Percentiles rank a stretch among this genome's conserved stretches.
Evolutionary conservation across 2,113 vertebrate species (phyloP).

Genomic region (Actenoides lindsayi): DNA sequence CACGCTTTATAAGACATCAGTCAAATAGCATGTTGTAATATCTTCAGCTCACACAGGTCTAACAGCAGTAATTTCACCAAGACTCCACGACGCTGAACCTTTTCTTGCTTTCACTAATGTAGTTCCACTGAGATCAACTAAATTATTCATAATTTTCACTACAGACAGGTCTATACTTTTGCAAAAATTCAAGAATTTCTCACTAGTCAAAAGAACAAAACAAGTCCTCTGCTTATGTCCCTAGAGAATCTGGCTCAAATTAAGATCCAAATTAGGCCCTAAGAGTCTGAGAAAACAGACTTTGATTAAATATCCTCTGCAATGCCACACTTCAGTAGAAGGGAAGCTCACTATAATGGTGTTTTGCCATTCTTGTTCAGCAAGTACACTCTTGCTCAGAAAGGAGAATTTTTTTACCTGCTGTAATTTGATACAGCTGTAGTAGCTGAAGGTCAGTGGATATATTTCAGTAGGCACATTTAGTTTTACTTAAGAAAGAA

Average conservation of each 20-base stretch:
- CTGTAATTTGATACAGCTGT: background rate
- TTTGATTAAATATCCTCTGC: background rate
- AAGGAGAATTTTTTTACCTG: background rate
- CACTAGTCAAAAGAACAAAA: background rate
- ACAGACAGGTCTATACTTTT: background rate
- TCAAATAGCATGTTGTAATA: background rate
- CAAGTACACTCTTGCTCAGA: background rate
- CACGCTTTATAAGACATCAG: background rate
- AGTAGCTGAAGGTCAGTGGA: background rate
- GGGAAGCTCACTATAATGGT: background rate
- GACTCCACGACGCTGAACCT: background rate
- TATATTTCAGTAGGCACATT: background rate
- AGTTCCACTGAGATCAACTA: background rate
- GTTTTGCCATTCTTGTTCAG: constrained; percentile 15
- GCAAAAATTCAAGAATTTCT: background rate
- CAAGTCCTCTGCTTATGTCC: background rate
- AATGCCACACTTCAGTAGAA: background rate
- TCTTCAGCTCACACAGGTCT: background rate
- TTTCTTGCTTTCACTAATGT: background rate
- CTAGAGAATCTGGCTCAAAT: background rate
- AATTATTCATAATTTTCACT: background rate
- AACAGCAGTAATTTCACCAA: background rate
- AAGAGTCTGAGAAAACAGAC: background rate
- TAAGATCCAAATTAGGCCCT: background rate
- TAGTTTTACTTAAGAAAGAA: background rate